These are phyloP conservation scores for fruit fly (Drosophila melanogaster) DNA, from an alignment of 1,140 invertebrate genomes.

Conservation along the genomic window DNA sequence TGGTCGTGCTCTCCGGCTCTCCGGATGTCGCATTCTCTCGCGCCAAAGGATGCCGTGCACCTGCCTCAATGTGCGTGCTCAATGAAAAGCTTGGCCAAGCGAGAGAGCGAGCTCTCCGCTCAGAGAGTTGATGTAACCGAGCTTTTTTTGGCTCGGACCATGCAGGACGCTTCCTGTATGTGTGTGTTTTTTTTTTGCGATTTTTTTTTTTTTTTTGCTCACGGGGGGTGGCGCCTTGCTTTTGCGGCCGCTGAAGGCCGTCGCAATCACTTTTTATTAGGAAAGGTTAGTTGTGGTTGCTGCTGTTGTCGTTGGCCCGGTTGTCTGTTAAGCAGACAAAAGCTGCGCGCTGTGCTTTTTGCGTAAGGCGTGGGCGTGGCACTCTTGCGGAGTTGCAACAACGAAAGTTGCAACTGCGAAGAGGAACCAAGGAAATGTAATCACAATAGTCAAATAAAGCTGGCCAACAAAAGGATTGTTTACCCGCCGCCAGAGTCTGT, in stretches of 20 bases:
- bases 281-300: slow-evolving; percentile 78
- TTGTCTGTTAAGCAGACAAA: slow-evolving; percentile 39
- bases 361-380: slow-evolving; percentile 51
- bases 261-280: slow-evolving; percentile 76
- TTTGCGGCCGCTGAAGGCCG: slow-evolving; percentile 63
- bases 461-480: slow-evolving; percentile 10
- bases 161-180: slow-evolving; percentile 46
- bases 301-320: slow-evolving; percentile 40
- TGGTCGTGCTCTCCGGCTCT: slow-evolving; percentile 16
- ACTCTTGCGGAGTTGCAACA: slow-evolving; percentile 41
- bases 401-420: slow-evolving; percentile 37
- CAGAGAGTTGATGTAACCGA: slow-evolving; percentile 50
- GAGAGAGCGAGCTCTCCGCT: slow-evolving; percentile 21
- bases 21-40: slow-evolving; percentile 3
- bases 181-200: slow-evolving; percentile 10
- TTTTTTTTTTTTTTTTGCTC: slow-evolving; percentile 6
- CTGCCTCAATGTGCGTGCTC: slow-evolving; percentile 57
- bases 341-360: slow-evolving; percentile 70
- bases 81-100: slow-evolving; percentile 62
- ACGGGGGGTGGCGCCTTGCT: slow-evolving; percentile 19
- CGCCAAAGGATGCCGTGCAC: slow-evolving; percentile 46
- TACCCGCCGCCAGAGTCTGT: neutral
- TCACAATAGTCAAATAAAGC: slow-evolving; percentile 40
- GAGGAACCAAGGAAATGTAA: slow-evolving; percentile 13
- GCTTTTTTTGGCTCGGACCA: slow-evolving; percentile 38